Percentiles rank a stretch among this genome's conserved stretches.
phyloP scores from a whole-genome alignment of 2,113 vertebrate genomes.

The Bubo bubo region DNA sequence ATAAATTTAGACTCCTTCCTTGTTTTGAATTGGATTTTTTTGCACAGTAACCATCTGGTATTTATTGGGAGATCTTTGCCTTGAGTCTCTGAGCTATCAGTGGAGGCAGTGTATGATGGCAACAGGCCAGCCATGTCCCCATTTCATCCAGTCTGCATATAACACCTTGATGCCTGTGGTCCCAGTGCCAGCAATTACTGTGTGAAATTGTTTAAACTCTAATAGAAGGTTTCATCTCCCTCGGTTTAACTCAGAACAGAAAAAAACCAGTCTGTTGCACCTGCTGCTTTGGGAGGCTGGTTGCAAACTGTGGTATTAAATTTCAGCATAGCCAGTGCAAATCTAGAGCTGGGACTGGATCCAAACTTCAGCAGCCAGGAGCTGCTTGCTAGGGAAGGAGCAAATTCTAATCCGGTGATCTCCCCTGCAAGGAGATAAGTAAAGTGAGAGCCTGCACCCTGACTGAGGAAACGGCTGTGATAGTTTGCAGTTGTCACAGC shows the following conservation, averaged over 20 bases:
- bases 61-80: not conserved
- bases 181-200: not conserved
- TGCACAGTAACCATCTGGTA: not conserved
- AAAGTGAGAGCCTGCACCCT: not conserved
- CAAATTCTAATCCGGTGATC: not conserved
- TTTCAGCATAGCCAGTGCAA: not conserved
- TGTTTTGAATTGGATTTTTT: not conserved
- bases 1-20: not conserved
- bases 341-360: not conserved
- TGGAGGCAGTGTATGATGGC: not conserved
- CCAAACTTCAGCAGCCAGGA: not conserved
- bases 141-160: rapidly evolving
- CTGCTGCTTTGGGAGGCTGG: not conserved
- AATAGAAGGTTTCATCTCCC: not conserved
- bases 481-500: not conserved
- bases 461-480: not conserved
- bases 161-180: not conserved
- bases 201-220: not conserved
- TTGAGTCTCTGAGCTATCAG: not conserved
- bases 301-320: not conserved
- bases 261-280: not conserved
- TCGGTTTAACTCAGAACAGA: not conserved
- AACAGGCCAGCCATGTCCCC: not conserved
- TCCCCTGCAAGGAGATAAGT: not conserved
- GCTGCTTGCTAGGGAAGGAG: not conserved